A percentile compares a stretch with the other conserved stretches of the same genome.
These are phyloP conservation scores for Chromoteleia sp. DNA, from an alignment of 2,888 invertebrate genomes.

Conservation along the genomic window DNA sequence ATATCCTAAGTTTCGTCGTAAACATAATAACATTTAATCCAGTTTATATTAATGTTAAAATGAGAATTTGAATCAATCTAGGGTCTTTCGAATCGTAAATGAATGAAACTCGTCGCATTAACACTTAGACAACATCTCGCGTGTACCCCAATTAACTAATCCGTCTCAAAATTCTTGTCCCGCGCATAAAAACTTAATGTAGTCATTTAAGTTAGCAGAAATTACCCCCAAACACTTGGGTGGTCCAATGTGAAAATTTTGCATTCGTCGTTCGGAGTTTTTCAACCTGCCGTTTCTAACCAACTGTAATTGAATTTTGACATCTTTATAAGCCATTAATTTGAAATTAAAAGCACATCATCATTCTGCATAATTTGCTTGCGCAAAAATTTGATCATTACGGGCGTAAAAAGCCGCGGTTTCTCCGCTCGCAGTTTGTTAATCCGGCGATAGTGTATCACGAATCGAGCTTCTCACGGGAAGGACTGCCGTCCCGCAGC, in stretches of 20 bases:
- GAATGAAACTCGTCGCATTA: slow-evolving; percentile 24
- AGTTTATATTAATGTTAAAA: no score
- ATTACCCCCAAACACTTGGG: slow-evolving; percentile 38
- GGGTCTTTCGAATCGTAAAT: slow-evolving; percentile 5
- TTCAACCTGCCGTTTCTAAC: slow-evolving; percentile 20
- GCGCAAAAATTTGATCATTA: slow-evolving; percentile 40
- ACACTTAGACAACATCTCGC: slow-evolving; percentile 23
- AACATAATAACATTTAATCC: no score
- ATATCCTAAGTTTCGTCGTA: no score
- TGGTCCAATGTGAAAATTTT: slow-evolving; percentile 47
- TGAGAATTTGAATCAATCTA: no score
- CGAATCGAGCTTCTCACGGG: slow-evolving; percentile 57
- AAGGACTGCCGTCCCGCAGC: slow-evolving; percentile 34
- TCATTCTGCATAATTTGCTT: slow-evolving; percentile 37
- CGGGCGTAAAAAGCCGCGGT: slow-evolving; percentile 29
- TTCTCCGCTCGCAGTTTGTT: slow-evolving; percentile 50
- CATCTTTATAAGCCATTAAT: slow-evolving; percentile 52
- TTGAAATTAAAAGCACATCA: slow-evolving; percentile 43
- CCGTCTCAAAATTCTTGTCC: slow-evolving; percentile 26
- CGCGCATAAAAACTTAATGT: slow-evolving; percentile 49
- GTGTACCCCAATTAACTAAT: slow-evolving; percentile 47
- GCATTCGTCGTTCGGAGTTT: slow-evolving; percentile 16
- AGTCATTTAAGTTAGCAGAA: slow-evolving; percentile 43
- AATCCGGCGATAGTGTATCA: slow-evolving; percentile 48
- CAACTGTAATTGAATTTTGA: slow-evolving; percentile 48